phyloP scores from a whole-genome alignment of 2,888 invertebrate genomes.

The Xestia c-nigrum region DNA sequence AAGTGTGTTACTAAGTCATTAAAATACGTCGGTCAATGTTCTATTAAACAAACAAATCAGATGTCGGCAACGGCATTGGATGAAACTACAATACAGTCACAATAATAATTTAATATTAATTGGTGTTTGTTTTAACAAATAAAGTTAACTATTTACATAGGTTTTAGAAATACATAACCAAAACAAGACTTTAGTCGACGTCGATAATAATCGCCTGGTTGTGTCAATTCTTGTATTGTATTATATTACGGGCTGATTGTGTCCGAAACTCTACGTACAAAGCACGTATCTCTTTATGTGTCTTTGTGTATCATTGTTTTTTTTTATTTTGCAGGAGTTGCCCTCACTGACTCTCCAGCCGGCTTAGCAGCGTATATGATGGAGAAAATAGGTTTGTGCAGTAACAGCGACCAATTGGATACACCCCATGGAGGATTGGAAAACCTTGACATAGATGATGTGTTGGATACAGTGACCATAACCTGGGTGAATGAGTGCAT shows the following conservation, averaged over 20 bases:
- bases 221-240: too few relatives aligned
- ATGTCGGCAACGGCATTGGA: constrained; percentile 12
- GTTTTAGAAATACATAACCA: not conserved
- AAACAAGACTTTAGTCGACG: not conserved
- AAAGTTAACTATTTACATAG: not conserved
- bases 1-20: not conserved
- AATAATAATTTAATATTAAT: not conserved
- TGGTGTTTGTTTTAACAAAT: not conserved
- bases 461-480: constrained; percentile 95
- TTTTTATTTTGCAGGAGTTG: constrained; percentile 90
- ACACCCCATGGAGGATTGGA: constrained; percentile 92
- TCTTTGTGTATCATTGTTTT: not conserved
- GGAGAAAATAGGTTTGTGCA: constrained; percentile 95
- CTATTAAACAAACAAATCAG: not conserved
- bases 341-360: constrained; percentile 94
- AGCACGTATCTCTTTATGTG: too few relatives aligned
- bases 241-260: too few relatives aligned
- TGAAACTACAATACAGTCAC: not conserved
- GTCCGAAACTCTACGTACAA: too few relatives aligned
- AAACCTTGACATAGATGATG: constrained; percentile 92
- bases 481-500: constrained; percentile 95
- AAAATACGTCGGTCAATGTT: not conserved
- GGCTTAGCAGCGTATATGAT: constrained; percentile 97
- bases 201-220: not conserved
- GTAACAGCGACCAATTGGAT: constrained; percentile 89